Percentiles rank a stretch among this genome's conserved stretches.
These are phyloP conservation scores for Periophthalmus magnuspinnatus DNA, from an alignment of 2,797 vertebrate genomes.

Conservation along the genomic window DNA sequence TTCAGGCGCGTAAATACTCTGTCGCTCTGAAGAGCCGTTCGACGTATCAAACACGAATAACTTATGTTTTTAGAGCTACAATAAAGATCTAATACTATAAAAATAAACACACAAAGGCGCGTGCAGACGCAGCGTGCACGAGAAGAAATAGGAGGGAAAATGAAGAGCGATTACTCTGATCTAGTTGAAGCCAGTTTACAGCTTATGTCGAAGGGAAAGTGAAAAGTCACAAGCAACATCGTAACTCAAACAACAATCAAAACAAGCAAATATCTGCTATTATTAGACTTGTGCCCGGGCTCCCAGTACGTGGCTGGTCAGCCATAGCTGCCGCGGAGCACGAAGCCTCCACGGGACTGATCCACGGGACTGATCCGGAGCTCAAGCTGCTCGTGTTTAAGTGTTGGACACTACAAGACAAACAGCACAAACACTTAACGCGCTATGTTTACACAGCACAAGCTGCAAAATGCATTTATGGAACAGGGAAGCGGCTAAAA, in stretches of 20 bases:
- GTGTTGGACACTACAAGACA: neutral
- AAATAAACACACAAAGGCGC: slow-evolving; percentile 1
- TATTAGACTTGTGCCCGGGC: neutral
- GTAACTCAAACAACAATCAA: neutral
- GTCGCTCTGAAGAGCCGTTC: slow-evolving; percentile 55
- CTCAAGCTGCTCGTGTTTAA: slow-evolving; percentile 47
- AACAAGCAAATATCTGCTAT: neutral
- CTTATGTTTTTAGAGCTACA: slow-evolving; percentile 5
- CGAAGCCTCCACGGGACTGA: slow-evolving; percentile 38
- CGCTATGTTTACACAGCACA: neutral
- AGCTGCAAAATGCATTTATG: neutral
- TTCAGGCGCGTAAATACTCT: slow-evolving; percentile 80
- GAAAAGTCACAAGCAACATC: slow-evolving; percentile 20
- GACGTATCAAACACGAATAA: slow-evolving; percentile 38
- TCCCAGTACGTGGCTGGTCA: slow-evolving; percentile 53
- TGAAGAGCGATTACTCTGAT: slow-evolving; percentile 11
- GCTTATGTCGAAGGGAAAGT: slow-evolving; percentile 42
- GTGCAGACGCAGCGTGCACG: neutral
- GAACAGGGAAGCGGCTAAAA: neutral
- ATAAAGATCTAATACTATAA: slow-evolving; percentile 18
- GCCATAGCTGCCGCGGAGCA: slow-evolving; percentile 59
- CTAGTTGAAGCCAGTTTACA: slow-evolving; percentile 5
- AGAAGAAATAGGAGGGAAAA: slow-evolving; percentile 12
- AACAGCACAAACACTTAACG: neutral
- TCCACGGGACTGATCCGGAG: no score